These are phyloP conservation scores for Squalus acanthias DNA, from an alignment of 2,797 vertebrate genomes.

Conservation along the genomic window DNA sequence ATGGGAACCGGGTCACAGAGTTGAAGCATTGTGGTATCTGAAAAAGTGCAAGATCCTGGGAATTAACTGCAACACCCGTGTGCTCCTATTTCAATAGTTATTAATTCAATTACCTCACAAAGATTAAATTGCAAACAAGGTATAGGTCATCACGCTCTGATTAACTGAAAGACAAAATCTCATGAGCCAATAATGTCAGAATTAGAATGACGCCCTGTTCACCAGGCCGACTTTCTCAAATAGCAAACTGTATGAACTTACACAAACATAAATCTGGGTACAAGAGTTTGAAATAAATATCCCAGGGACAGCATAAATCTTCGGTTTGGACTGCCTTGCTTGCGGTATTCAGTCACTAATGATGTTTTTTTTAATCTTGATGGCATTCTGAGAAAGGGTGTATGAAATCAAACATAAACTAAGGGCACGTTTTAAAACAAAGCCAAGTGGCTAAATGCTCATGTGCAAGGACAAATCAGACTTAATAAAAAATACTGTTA, in stretches of 20 bases:
- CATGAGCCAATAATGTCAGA: neutral
- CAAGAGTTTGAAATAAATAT: slow-evolving; percentile 28
- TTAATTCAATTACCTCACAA: slow-evolving; percentile 20
- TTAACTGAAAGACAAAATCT: neutral
- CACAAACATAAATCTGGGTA: neutral
- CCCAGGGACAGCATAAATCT: neutral
- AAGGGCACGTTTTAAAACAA: neutral
- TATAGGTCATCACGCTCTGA: neutral
- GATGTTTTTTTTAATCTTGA: neutral
- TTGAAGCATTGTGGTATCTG: neutral
- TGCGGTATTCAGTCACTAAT: neutral
- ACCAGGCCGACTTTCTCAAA: neutral
- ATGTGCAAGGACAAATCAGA: no score
- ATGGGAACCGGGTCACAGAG: neutral
- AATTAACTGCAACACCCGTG: neutral
- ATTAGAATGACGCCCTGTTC: neutral
- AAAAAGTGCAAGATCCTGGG: neutral
- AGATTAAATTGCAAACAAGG: neutral
- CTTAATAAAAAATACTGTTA: neutral
- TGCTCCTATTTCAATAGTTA: neutral
- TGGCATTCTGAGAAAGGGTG: neutral
- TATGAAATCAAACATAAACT: no score
- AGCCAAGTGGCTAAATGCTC: neutral
- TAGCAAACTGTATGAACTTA: neutral
- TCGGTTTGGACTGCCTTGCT: neutral